Evolutionary conservation across 1,140 invertebrate species (phyloP).

Genomic region (Euborellia annulipes): DNA sequence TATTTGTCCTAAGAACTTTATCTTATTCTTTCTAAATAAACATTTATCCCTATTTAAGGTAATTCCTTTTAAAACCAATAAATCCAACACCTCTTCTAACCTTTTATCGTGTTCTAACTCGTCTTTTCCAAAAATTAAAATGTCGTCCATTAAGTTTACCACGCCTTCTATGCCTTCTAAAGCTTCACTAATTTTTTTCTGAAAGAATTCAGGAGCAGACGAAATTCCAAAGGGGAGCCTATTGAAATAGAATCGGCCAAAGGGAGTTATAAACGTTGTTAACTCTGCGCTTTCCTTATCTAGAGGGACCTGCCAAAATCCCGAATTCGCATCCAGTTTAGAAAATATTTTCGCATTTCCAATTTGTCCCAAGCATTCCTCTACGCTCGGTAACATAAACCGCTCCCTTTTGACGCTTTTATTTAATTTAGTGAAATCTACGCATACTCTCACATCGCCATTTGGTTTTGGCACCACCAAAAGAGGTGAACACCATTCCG

Average conservation of each 20-base stretch:
- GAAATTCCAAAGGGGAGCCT: conserved; percentile 13
- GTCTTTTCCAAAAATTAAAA: too few species aligned
- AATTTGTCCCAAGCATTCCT: conserved; percentile 1
- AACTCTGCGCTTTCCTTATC: conserved; percentile 9
- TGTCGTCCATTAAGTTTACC: too few species aligned
- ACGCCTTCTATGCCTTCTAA: too few species aligned
- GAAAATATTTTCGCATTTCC: conserved; percentile 9
- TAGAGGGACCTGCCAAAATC: conserved; percentile 15
- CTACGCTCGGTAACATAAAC: conserved; percentile 4
- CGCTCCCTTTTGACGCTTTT: conserved; percentile 17
- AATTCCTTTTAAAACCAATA: too few species aligned
- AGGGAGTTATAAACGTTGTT: conserved; percentile 17
- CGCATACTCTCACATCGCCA: conserved; percentile 23
- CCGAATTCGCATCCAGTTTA: conserved; percentile 14
- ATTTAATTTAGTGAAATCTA: conserved; percentile 24
- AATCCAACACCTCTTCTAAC: too few species aligned
- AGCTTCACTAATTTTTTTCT: too few species aligned
- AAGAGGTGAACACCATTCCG: conserved; percentile 27
- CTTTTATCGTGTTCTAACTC: too few species aligned
- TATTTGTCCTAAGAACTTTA: too few species aligned
- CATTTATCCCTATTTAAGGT: too few species aligned
- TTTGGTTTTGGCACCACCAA: conserved; percentile 25
- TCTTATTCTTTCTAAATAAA: too few species aligned
- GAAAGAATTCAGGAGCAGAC: conserved; percentile 11
- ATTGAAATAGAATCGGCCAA: conserved; percentile 11